Evolutionary conservation across 23 tunicate genomes (phyloP), one percentile per base, ranked within the genome.

Genomic region (Halocynthia roretzi): DNA sequence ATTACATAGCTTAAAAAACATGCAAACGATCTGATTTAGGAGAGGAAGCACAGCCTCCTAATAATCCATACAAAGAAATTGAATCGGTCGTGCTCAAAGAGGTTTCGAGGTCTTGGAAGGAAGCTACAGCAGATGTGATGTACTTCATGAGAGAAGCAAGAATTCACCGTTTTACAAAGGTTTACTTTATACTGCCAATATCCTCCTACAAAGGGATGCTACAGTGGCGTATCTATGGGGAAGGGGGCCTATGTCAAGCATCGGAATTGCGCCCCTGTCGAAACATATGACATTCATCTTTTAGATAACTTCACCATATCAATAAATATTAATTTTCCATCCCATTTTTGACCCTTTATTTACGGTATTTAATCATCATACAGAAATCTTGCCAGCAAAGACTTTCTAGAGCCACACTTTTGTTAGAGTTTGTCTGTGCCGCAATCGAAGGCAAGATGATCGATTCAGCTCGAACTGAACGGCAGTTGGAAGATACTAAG

Each of bases 81-180:
- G 91, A 86, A 80, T 79, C 82, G 11, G 6, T 56, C 14, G 76
- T 86, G 58, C 70, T 86, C 9, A 40, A 65, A 0, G 91, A 86
- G 69, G 57, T 86, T 14, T 15, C 75, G 7, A 75, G 67, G 8
- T 86, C 84, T 17, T 86, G 91, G 91, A 80, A 80, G 62, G 85
- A 86, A 57, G 85, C 85, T n/a, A 62, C 72, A 53, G 77, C 22
- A 15, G 91, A 86, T 67, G 80, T 86, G 8, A 71, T 70, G 71
- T 80, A 51, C 57, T 80, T 62, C 61, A 56, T 86, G 66, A 56
- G 70, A 63, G 91, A 86, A 80, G 72, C 80, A 6, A 68, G 40
- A 11, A 57, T 11, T 51, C 91, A 86, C 53, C 48, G 80, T 7
- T 86, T 86, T 52, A 86, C 84, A 56, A 86, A 86, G 85, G 91